Conservation (phyloP, 2,888 invertebrate genomes). For the Synanthedon formicaeformis region DNA sequence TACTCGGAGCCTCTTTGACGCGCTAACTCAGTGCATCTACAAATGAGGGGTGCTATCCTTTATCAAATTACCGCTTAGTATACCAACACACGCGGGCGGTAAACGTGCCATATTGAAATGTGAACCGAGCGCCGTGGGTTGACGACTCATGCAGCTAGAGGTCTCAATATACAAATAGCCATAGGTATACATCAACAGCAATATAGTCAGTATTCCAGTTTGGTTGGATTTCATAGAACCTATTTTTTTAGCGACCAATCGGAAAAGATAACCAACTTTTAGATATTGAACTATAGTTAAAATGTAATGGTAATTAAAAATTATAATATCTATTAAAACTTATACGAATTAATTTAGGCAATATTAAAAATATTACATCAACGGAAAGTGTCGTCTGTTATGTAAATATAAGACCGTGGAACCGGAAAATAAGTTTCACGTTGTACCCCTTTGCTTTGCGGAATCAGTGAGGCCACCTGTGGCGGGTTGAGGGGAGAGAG, state of each 20-base stretch:
- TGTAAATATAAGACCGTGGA: constrained; percentile 39
- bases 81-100: neutral
- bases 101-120: constrained; percentile 3
- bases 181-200: no score
- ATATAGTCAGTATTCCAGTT: no score
- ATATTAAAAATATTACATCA: neutral
- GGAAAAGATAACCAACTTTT: no score
- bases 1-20: constrained; percentile 16
- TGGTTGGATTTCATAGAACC: no score
- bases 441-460: constrained; percentile 28
- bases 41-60: constrained; percentile 19
- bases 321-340: no score
- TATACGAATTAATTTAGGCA: no score
- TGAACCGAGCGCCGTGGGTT: neutral
- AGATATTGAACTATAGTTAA: no score
- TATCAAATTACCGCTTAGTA: constrained; percentile 8
- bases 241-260: no score
- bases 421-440: constrained; percentile 44
- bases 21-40: constrained; percentile 13
- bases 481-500: neutral
- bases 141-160: no score
- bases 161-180: no score
- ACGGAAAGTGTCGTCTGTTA: constrained; percentile 19
- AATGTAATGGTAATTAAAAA: no score
- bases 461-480: constrained; percentile 11